Percentiles rank a stretch among this genome's conserved stretches.
Conservation (phyloP, 2,888 invertebrate genomes). For the Agrilus cyanescens region DNA sequence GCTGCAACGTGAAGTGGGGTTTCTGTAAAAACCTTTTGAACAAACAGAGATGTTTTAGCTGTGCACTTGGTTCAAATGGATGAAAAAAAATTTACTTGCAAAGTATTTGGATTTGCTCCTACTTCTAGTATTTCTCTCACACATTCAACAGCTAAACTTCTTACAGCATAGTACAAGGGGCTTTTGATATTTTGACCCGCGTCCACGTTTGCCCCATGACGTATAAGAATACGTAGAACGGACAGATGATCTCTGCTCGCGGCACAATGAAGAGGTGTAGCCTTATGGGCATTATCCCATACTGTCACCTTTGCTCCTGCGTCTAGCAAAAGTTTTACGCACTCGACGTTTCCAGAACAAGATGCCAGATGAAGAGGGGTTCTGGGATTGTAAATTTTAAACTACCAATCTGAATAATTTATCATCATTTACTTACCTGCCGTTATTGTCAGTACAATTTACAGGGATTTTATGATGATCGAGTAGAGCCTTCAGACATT, state of each 20-base stretch:
- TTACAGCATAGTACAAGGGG: conserved; percentile 75
- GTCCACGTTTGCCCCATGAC: conserved; percentile 67
- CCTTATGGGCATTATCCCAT: conserved; percentile 60
- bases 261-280: conserved; percentile 68
- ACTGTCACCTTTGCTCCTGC: conserved; percentile 52
- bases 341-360: conserved; percentile 59
- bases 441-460: conserved; percentile 52
- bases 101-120: conserved; percentile 73
- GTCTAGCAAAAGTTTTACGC: conserved; percentile 56
- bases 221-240: conserved; percentile 52
- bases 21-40: conserved; percentile 61
- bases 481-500: conserved; percentile 42
- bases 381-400: conserved; percentile 25
- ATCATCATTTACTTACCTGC: conserved; percentile 42
- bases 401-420: background rate
- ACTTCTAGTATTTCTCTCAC: conserved; percentile 59
- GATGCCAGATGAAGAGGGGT: conserved; percentile 70
- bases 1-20: conserved; percentile 76
- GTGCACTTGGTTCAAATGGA: background rate
- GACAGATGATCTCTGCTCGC: conserved; percentile 52
- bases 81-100: conserved; percentile 44
- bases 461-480: conserved; percentile 45
- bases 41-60: background rate
- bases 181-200: conserved; percentile 55
- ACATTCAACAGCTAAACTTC: conserved; percentile 62